Conservation (phyloP, 2,888 invertebrate genomes). For the Blastobasis adustella region DNA sequence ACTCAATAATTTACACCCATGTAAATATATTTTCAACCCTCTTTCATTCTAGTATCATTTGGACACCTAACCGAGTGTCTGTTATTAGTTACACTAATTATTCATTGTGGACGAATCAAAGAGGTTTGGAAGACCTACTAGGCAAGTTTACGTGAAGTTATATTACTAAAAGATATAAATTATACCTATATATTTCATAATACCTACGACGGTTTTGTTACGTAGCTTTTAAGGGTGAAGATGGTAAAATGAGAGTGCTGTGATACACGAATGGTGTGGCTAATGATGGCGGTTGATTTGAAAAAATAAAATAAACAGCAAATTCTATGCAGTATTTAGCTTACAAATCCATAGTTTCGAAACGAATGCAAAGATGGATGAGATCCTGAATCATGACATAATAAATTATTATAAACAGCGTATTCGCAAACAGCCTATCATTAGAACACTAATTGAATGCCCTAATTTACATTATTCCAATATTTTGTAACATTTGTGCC, state of each 20-base stretch:
- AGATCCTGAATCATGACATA: too few species aligned
- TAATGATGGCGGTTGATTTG: conserved; percentile 24
- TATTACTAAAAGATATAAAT: too few species aligned
- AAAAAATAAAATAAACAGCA: neutral
- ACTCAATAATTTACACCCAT: conserved; percentile 5
- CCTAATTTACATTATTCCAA: neutral
- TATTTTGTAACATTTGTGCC: conserved; percentile 17
- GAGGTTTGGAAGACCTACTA: conserved; percentile 21
- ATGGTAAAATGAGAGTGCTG: conserved; percentile 52
- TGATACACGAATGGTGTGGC: conserved; percentile 52
- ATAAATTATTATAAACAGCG: too few species aligned
- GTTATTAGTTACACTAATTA: neutral
- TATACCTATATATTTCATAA: conserved; percentile 30
- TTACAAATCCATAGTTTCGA: too few species aligned
- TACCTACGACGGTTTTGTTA: conserved; percentile 35
- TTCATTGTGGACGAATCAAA: conserved; percentile 20
- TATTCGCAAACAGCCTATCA: too few species aligned
- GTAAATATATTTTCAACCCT: conserved; percentile 15
- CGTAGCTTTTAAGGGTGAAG: conserved; percentile 50
- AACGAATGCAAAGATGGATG: too few species aligned
- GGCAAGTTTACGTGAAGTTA: conserved; percentile 7
- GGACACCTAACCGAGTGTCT: neutral
- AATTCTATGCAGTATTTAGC: too few species aligned
- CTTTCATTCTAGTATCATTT: conserved; percentile 14
- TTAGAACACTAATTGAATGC: too few species aligned